phyloP scores from a whole-genome alignment of 2,113 vertebrate genomes.

The Hystrix brachyura region DNA sequence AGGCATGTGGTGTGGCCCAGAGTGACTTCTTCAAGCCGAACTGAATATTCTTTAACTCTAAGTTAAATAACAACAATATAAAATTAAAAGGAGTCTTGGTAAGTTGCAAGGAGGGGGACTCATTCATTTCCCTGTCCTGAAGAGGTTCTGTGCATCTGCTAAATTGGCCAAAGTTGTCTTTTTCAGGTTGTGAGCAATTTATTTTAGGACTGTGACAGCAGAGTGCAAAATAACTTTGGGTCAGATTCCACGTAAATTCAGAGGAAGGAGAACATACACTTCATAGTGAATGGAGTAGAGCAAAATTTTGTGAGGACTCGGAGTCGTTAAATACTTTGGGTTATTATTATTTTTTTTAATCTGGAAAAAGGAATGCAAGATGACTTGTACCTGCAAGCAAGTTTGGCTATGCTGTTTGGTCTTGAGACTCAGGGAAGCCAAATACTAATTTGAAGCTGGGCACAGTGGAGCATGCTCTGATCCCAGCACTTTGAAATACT shows the following conservation, averaged over 20 bases:
- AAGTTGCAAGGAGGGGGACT: not conserved
- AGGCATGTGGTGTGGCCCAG: constrained; percentile 33
- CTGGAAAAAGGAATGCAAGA: not conserved
- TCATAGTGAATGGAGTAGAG: constrained; percentile 23
- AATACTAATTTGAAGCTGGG: not conserved
- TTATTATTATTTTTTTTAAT: not conserved
- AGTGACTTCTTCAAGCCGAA: constrained; percentile 67
- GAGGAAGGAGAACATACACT: constrained; percentile 2
- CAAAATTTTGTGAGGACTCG: constrained; percentile 49
- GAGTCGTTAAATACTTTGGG: constrained; percentile 35
- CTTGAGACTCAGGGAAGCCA: constrained; percentile 18
- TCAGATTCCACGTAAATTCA: not conserved
- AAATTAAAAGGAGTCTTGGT: constrained; percentile 54
- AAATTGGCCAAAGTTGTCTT: not conserved
- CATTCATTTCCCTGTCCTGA: constrained; percentile 40
- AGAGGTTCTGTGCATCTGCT: not conserved
- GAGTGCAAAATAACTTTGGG: constrained; percentile 31
- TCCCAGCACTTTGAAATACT: not conserved
- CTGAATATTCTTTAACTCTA: constrained; percentile 56
- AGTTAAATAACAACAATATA: constrained; percentile 38
- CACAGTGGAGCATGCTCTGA: not conserved
- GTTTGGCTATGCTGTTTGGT: not conserved
- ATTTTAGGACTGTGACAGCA: constrained; percentile 42
- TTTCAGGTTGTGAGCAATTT: constrained; percentile 3
- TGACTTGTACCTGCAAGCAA: constrained; percentile 21